A percentile compares a stretch with the other conserved stretches of the same genome.
phyloP scores from a whole-genome alignment of 1,140 invertebrate genomes.

The Drosophila serrata region DNA sequence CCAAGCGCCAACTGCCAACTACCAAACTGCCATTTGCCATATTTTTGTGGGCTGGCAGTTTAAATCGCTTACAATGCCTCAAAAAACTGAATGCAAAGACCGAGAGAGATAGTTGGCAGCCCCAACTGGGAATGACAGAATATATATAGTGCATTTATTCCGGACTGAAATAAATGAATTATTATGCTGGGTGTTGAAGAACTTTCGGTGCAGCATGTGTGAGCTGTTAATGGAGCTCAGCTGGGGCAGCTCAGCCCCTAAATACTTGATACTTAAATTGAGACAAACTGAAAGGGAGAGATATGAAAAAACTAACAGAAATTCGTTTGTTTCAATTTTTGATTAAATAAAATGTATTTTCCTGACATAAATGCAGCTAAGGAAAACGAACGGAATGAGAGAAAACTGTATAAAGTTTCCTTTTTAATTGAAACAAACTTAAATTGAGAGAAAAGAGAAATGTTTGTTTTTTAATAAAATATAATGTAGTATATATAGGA shows the following conservation, averaged over 20 bases:
- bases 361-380: background rate
- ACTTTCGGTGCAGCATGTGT: conserved; percentile 26
- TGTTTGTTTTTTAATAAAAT: background rate
- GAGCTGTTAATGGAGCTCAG: conserved; percentile 35
- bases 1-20: conserved; percentile 41
- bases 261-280: conserved; percentile 19
- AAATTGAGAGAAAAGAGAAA: background rate
- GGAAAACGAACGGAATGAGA: background rate
- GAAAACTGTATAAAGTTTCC: background rate
- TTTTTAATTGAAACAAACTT: background rate
- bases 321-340: conserved; percentile 1
- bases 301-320: background rate
- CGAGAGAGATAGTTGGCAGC: conserved; percentile 29
- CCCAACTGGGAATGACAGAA: conserved; percentile 43
- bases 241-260: conserved; percentile 26
- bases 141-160: conserved; percentile 23
- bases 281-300: conserved; percentile 4
- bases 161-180: conserved; percentile 53
- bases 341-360: background rate
- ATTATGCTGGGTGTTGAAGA: conserved; percentile 35
- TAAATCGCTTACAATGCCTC: conserved; percentile 57
- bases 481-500: background rate
- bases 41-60: conserved; percentile 40
- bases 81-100: conserved; percentile 31
- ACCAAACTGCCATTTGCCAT: conserved; percentile 50